Evolutionary conservation across 2,797 vertebrate genomes (phyloP), one percentile per base, ranked within the genome.

Genomic region (Sebastes oblongus): DNA sequence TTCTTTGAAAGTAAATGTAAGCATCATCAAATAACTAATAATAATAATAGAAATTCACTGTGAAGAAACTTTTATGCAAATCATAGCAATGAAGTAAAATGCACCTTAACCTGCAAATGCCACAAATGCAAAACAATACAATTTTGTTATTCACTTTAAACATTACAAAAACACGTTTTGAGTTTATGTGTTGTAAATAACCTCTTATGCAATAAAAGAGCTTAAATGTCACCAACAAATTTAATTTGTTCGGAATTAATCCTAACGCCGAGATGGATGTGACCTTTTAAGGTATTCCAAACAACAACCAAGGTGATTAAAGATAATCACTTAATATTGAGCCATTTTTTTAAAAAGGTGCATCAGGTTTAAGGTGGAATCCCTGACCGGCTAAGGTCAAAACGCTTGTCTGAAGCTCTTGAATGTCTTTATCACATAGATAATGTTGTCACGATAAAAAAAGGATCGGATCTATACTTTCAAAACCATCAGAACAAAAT

Each of bases 241-340:
- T 93, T 94, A 95, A 97, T 97, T 96, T 96, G 88, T 94, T 91
- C 83, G 94, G 93, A 94, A 96, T 95, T 96, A 95, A 96, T 96
- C 85, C 93, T 93, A 93, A 94, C 75, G 86, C 78, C 72, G 60
- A 72, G 64, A 81, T 65, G 60, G 71, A 69, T 67, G 88, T 97
- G 97, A 98, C 97, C 96, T 98, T 94, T 98, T 96, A 95, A 92
- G 83, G 89, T 92, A 95, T 95, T 96, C 93, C 93, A 95, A 97
- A 96, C 94, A 96, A 95, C 96, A 95, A 95, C 91, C 90, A 94
- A 94, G 95, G 96, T 96, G 95, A 96, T 97, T 97, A 97, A 94
- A 95, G 95, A 93, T 96, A 97, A 96, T 88, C 68, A 77, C 71
- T 70, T 94, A 93, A 95, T 91, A 88, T 69, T 73, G 71, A 87